Evolutionary conservation across 2,888 invertebrate genomes (phyloP), one percentile per base, ranked within the genome.

Genomic region (Synanthedon vespiformis): DNA sequence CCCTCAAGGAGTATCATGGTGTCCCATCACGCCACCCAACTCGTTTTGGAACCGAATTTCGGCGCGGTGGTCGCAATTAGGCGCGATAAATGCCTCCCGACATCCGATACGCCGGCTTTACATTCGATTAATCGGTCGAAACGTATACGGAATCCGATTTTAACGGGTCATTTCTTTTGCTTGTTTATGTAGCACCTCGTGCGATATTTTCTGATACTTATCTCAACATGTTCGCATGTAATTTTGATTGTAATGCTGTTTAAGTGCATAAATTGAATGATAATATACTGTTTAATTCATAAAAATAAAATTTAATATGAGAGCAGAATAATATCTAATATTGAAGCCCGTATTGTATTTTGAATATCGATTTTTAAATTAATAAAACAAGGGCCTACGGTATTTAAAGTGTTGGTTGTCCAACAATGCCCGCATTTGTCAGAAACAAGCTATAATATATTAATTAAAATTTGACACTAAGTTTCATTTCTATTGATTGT

Each of bases 31-130:
- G 70, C 82, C 84, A 82, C 81, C 83, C 82, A 80, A 63, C 70
- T 68, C 65, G 82, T 66, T 68, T 61, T 61, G 58, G 58, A 69
- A 62, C 66, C 67, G 71, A 70, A 74, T 73, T 77, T 75, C 75
- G 76, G 72, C 66, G 63, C 70, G 77, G 80, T 79, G 79, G 79
- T 77, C 78, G 80, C 80, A 85, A 84, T 85, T 83, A 84, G 82
- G 77, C 70, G 63, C 75, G 77, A 82, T 85, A 83, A 85, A 83
- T 79, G 78, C 79, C 64, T 34, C 69, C 73, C 70, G 78, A 77
- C 77, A 78, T 71, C 68, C 74, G 78, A 80, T 75, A 77, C 75
- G 70, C 66, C 64, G 71, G 65, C 67, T 72, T 75, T 72, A 76
- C 75, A 74, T 76, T 74, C 75, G 77, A 79, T 79, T 81, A 80